These are phyloP conservation scores for Macropis europaea DNA, from an alignment of 2,888 invertebrate species.

Conservation along the genomic window DNA sequence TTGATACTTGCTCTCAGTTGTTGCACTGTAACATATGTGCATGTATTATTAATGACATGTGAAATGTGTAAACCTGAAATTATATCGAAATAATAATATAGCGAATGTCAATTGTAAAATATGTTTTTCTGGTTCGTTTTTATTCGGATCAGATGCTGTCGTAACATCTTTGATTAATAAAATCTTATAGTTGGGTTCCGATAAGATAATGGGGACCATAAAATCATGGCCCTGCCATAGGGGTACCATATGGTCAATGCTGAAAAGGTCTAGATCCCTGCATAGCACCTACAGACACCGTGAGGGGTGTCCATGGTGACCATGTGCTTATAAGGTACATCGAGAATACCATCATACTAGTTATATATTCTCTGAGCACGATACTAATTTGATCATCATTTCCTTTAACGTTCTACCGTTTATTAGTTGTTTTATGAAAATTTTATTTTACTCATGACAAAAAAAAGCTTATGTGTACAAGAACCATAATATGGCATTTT, in stretches of 20 bases:
- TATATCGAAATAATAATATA: conserved; percentile 7
- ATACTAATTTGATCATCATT: not conserved
- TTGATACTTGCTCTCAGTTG: too few species aligned
- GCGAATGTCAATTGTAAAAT: conserved; percentile 25
- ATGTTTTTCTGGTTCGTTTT: conserved; percentile 34
- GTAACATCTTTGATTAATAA: conserved; percentile 67
- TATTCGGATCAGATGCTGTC: conserved; percentile 4
- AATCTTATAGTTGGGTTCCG: conserved; percentile 65
- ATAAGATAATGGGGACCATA: conserved; percentile 55
- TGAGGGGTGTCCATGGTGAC: conserved; percentile 58
- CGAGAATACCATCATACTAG: conserved; percentile 2
- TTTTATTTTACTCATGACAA: too few species aligned
- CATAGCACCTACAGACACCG: conserved; percentile 26
- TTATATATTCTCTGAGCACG: not conserved
- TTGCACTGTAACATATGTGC: too few species aligned
- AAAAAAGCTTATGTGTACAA: too few species aligned
- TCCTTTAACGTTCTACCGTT: not conserved
- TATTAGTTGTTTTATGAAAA: too few species aligned
- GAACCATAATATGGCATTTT: too few species aligned
- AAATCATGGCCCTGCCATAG: conserved; percentile 67
- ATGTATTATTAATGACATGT: too few species aligned
- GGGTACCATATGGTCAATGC: conserved; percentile 70
- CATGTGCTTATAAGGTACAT: conserved; percentile 48
- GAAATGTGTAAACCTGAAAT: not conserved
- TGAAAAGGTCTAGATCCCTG: conserved; percentile 56